These are phyloP conservation scores for Galago senegalensis DNA, from an alignment of 2,797 vertebrate species.

Conservation along the genomic window DNA sequence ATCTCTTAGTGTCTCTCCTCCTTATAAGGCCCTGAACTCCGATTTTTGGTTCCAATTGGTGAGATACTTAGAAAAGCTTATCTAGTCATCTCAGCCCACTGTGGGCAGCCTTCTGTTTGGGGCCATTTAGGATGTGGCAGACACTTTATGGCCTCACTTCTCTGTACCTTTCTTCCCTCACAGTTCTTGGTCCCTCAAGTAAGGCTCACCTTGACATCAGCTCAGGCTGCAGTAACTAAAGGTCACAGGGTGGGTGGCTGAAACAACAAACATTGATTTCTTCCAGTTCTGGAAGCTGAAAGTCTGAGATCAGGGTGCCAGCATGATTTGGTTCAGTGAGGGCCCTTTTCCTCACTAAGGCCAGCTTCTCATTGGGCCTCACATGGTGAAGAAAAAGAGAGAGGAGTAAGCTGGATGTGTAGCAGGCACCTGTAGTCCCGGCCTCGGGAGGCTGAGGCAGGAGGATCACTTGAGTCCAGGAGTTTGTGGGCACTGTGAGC, in stretches of 20 bases:
- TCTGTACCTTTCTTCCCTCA: not conserved
- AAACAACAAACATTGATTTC: not conserved
- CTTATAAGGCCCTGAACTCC: not conserved
- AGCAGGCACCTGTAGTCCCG: too few relatives aligned
- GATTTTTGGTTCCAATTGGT: not conserved
- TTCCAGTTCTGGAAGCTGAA: not conserved
- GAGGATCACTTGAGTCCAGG: too few relatives aligned
- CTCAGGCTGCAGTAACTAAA: not conserved
- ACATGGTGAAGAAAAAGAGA: not conserved
- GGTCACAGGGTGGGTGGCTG: not conserved
- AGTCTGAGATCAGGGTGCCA: not conserved
- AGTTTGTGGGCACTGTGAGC: too few relatives aligned
- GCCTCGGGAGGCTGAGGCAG: too few relatives aligned
- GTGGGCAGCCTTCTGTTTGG: not conserved
- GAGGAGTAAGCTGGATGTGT: not conserved
- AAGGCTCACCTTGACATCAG: not conserved
- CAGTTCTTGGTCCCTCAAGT: not conserved
- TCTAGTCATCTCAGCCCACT: not conserved
- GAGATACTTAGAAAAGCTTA: not conserved
- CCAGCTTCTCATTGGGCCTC: not conserved
- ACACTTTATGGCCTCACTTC: not conserved
- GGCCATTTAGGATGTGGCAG: not conserved
- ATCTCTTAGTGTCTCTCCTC: not conserved
- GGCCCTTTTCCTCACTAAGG: not conserved
- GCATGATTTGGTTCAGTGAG: not conserved